A percentile compares a stretch with the other conserved stretches of the same genome.
Evolutionary conservation across 2,888 invertebrate genomes (phyloP).

Genomic region (Melinaea marsaeus): DNA sequence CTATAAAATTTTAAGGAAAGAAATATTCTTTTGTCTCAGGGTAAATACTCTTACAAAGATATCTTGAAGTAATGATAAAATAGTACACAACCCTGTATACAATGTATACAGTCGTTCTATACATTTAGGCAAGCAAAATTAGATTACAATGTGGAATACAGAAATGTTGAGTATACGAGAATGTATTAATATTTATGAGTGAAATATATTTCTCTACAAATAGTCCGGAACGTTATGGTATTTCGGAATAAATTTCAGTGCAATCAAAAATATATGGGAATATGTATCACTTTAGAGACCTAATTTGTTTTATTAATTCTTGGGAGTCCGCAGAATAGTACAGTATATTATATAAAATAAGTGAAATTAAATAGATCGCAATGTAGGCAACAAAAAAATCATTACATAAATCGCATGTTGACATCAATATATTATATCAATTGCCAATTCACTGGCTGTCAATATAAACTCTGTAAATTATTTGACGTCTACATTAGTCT

Average conservation of each 20-base stretch:
- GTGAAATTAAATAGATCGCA: too few relatives aligned
- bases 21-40: too few relatives aligned
- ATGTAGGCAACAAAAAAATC: too few relatives aligned
- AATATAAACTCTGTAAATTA: too few relatives aligned
- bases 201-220: background rate
- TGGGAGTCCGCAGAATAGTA: background rate
- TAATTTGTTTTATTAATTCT: background rate
- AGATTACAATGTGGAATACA: slow-evolving; percentile 24
- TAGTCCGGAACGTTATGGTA: background rate
- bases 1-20: too few relatives aligned
- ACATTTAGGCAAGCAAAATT: slow-evolving; percentile 23
- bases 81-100: slow-evolving; percentile 15
- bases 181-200: slow-evolving; percentile 19
- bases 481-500: too few relatives aligned
- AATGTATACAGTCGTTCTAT: slow-evolving; percentile 12
- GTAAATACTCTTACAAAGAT: background rate
- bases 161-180: slow-evolving; percentile 14
- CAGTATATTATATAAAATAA: too few relatives aligned
- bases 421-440: too few relatives aligned
- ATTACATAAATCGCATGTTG: too few relatives aligned
- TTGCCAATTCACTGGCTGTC: too few relatives aligned
- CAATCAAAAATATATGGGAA: background rate
- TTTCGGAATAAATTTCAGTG: slow-evolving; percentile 3
- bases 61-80: background rate
- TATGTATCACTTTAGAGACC: background rate